Evolutionary conservation across 2,113 vertebrate genomes (phyloP).

Genomic region (Balaeniceps rex): DNA sequence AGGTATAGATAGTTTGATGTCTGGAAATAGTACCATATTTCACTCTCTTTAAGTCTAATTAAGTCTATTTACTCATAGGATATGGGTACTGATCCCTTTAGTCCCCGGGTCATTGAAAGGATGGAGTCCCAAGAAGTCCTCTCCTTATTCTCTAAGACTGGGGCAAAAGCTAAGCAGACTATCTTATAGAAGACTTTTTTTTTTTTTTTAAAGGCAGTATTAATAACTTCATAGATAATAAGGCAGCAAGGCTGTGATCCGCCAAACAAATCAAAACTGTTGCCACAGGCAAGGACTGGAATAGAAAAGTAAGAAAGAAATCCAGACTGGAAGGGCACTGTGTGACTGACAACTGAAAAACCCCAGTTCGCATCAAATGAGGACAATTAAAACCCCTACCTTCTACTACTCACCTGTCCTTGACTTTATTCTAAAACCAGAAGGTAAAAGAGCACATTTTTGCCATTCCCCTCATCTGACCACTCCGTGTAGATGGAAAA

Average conservation of each 20-base stretch:
- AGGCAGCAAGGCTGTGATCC: neutral
- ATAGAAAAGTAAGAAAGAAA: neutral
- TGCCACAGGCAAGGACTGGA: neutral
- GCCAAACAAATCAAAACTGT: neutral
- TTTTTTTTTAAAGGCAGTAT: neutral
- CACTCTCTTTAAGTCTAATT: neutral
- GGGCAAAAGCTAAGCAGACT: neutral
- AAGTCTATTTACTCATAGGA: neutral
- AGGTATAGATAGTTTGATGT: neutral
- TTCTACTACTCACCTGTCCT: neutral
- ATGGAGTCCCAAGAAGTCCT: neutral
- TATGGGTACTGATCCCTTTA: neutral
- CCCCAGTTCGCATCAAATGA: neutral
- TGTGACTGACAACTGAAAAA: neutral
- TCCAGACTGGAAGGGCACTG: neutral
- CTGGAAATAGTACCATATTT: neutral
- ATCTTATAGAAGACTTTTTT: neutral
- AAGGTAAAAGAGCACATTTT: neutral
- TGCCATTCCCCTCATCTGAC: neutral
- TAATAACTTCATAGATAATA: neutral
- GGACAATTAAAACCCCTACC: neutral
- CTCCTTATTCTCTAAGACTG: neutral
- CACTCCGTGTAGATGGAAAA: neutral
- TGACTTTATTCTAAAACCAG: neutral
- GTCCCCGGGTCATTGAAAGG: neutral